These are phyloP conservation scores for Hemiprocne comata DNA, from an alignment of 2,113 vertebrate genomes.

Conservation along the genomic window DNA sequence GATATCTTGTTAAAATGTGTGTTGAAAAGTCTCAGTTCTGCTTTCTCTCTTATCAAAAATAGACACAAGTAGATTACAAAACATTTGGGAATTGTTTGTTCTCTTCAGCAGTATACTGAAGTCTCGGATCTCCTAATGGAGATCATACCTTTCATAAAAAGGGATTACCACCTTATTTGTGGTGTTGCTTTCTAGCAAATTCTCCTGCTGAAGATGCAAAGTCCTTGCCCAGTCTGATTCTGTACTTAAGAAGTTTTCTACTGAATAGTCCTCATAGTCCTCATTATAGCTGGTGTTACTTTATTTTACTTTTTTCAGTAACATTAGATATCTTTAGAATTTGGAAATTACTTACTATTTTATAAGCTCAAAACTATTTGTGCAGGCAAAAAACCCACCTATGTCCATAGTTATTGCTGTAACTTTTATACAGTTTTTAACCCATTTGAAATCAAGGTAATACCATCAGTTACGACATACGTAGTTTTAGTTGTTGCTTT, in stretches of 20 bases:
- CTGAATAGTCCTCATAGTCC: neutral
- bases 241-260: neutral
- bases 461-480: no score
- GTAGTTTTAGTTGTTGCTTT: no score
- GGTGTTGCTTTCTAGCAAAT: neutral
- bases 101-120: neutral
- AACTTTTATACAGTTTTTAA: neutral
- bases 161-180: neutral
- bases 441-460: neutral
- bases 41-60: neutral
- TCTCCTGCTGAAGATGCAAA: neutral
- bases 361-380: neutral
- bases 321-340: neutral
- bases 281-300: neutral
- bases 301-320: neutral
- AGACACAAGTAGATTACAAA: neutral
- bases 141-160: neutral
- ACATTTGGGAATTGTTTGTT: neutral
- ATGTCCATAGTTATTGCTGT: neutral
- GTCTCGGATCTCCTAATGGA: neutral
- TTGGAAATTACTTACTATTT: neutral
- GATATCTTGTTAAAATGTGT: neutral
- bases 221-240: neutral
- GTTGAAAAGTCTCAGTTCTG: neutral
- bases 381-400: neutral